A percentile compares a stretch with the other conserved stretches of the same genome.
These are phyloP conservation scores for Bombus terrestris DNA, from an alignment of 1,140 invertebrate species.

Conservation along the genomic window DNA sequence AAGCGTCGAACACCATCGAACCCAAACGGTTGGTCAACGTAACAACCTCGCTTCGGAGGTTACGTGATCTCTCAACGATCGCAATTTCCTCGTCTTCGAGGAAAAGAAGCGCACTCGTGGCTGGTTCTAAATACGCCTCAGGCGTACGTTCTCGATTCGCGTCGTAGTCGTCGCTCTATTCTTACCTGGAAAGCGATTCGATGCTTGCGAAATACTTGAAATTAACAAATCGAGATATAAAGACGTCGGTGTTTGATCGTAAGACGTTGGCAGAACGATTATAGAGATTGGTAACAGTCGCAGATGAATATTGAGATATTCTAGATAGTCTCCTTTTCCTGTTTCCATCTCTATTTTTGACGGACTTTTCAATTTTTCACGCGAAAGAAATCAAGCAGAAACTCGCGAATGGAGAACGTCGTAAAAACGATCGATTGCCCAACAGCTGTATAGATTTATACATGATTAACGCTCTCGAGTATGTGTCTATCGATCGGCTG, in stretches of 20 bases:
- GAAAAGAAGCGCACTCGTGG: conserved; percentile 23
- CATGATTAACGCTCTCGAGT: background rate
- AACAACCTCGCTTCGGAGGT: conserved; percentile 54
- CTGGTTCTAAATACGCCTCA: background rate
- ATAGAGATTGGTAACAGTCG: background rate
- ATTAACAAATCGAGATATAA: background rate
- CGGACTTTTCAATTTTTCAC: too few species aligned
- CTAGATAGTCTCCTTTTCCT: too few species aligned
- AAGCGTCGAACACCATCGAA: background rate
- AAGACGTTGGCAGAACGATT: background rate
- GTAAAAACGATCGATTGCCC: background rate
- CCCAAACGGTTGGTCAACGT: background rate
- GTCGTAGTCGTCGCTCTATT: background rate
- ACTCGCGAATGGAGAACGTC: background rate
- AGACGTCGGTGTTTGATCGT: background rate
- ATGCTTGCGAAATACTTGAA: background rate
- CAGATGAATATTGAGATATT: background rate
- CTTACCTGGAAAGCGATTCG: conserved; percentile 6
- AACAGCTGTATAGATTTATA: conserved; percentile 5
- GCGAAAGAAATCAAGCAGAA: background rate
- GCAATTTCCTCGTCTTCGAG: conserved; percentile 3
- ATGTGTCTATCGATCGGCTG: background rate
- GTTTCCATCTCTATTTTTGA: background rate
- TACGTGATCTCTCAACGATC: conserved; percentile 44
- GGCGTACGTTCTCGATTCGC: conserved; percentile 4